Percentiles rank a stretch among this genome's conserved stretches.
Conservation (phyloP, 2,797 vertebrate species). For the Oreonectes daqikongensis region DNA sequence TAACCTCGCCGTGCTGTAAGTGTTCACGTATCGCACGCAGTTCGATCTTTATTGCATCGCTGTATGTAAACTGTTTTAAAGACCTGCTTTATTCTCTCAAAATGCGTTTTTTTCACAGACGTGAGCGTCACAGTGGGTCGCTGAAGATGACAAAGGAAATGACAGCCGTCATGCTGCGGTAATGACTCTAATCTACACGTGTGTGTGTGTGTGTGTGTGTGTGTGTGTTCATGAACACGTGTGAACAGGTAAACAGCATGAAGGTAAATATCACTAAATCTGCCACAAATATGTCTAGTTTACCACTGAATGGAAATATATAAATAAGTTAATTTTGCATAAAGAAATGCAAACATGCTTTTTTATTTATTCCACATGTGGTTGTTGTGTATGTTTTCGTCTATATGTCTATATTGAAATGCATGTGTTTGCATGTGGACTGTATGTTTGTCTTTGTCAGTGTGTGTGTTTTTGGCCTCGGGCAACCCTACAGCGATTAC, state of each 20-base stretch:
- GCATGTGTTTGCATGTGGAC: background rate
- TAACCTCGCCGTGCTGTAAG: slow-evolving; percentile 40
- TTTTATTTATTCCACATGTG: too few relatives aligned
- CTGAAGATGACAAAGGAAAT: slow-evolving; percentile 17
- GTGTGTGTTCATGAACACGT: background rate
- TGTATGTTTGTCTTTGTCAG: slow-evolving; percentile 2
- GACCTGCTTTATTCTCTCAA: slow-evolving; percentile 36
- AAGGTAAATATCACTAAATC: background rate
- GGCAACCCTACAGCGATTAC: slow-evolving; percentile 62
- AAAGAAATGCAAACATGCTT: too few relatives aligned
- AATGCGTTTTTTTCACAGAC: slow-evolving; percentile 13
- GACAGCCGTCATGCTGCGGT: background rate
- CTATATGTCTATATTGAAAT: background rate
- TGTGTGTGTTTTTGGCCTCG: slow-evolving; percentile 10
- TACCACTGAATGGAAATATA: background rate
- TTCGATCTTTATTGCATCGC: slow-evolving; percentile 48
- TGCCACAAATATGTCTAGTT: background rate
- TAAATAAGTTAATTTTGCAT: background rate
- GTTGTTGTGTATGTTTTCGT: too few relatives aligned
- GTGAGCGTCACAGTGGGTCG: background rate
- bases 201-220: background rate
- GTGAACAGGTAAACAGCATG: background rate
- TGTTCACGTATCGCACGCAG: slow-evolving; percentile 19
- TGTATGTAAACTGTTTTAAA: slow-evolving; percentile 21
- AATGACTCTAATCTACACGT: background rate